Conservation (phyloP, 2,797 vertebrate genomes). For the Peromyscus aztecus region DNA sequence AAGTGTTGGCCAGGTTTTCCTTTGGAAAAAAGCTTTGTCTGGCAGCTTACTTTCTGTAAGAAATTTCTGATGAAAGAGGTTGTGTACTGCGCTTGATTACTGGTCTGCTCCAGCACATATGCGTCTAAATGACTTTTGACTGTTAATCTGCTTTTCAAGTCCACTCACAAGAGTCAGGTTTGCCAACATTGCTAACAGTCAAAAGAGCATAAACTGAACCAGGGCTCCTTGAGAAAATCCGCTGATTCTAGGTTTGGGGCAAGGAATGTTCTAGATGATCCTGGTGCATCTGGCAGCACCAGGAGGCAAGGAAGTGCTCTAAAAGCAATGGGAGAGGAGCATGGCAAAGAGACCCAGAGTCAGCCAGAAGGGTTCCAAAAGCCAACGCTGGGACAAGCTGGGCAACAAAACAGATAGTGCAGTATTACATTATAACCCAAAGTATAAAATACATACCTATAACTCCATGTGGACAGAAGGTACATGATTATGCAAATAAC, state of each 20-base stretch:
- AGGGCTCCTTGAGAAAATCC: background rate
- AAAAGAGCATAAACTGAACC: background rate
- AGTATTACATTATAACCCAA: background rate
- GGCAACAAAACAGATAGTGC: background rate
- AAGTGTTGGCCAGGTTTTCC: background rate
- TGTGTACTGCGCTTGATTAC: background rate
- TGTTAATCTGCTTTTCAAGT: slow-evolving; percentile 10
- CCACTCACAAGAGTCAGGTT: background rate
- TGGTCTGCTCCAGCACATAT: background rate
- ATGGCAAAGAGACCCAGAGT: background rate
- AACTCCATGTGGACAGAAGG: background rate
- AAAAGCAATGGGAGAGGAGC: background rate
- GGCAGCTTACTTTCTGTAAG: background rate
- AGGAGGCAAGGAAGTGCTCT: background rate
- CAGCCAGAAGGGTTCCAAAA: background rate
- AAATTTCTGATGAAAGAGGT: background rate
- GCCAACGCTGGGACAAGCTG: background rate
- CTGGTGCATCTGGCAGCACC: background rate
- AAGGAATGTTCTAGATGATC: background rate
- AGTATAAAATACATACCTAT: background rate
- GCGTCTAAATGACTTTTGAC: background rate
- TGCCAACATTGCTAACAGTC: background rate
- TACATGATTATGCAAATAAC: background rate
- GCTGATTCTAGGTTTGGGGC: background rate
- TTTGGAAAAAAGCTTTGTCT: background rate